Evolutionary conservation across 1,140 invertebrate genomes (phyloP).

Genomic region (Globodera ellingtonae): DNA sequence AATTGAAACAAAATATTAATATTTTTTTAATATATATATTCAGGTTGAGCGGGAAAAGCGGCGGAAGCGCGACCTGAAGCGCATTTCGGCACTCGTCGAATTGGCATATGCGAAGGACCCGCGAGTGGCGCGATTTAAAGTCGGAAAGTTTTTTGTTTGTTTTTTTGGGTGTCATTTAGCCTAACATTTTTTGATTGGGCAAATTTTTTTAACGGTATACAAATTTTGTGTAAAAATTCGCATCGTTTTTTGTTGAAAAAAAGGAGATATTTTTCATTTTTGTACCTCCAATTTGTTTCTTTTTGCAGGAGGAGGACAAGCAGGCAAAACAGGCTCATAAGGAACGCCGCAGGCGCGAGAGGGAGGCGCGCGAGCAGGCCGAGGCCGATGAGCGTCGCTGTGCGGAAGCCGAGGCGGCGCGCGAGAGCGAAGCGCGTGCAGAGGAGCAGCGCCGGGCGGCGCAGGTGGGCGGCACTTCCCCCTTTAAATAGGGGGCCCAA

Average conservation of each 20-base stretch:
- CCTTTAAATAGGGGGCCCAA: background rate
- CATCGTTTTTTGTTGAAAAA: conserved; percentile 12
- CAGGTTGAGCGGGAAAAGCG: conserved; percentile 51
- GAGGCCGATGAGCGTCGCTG: conserved; percentile 70
- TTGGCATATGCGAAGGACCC: conserved; percentile 91
- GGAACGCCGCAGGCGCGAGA: conserved; percentile 59
- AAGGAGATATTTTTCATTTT: background rate
- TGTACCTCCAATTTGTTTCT: background rate
- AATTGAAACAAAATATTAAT: no score
- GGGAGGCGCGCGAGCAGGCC: conserved; percentile 67
- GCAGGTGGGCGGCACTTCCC: conserved; percentile 17
- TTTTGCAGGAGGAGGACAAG: conserved; percentile 30
- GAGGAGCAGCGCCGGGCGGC: conserved; percentile 42
- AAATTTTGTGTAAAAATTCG: background rate
- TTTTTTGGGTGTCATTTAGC: no score
- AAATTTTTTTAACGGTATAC: no score
- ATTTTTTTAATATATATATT: conserved; percentile 16
- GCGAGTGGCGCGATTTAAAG: conserved; percentile 84
- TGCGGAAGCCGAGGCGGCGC: conserved; percentile 71
- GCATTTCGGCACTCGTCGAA: conserved; percentile 69
- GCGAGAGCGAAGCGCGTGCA: conserved; percentile 34
- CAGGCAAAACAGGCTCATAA: conserved; percentile 77
- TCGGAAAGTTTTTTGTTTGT: conserved; percentile 75
- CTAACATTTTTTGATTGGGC: no score
- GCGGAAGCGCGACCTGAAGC: conserved; percentile 50